Conservation (phyloP, 2,888 invertebrate genomes). For the Charanyca ferruginea region DNA sequence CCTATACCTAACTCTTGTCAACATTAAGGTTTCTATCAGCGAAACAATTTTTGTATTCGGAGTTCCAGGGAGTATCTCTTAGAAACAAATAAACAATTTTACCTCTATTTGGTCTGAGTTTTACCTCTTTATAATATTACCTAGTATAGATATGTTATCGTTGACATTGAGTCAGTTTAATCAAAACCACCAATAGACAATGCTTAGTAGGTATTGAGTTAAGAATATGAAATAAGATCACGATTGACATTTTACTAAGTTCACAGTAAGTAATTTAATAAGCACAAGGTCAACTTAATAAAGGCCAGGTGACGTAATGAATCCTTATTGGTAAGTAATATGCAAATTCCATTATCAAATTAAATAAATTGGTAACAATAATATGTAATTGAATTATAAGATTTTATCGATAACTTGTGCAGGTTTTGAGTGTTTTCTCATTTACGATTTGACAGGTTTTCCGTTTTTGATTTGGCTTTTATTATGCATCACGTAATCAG, state of each 20-base stretch:
- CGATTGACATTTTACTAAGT: constrained; percentile 14
- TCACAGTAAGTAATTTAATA: constrained; percentile 20
- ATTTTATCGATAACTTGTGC: constrained; percentile 3
- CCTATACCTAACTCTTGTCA: too few species aligned
- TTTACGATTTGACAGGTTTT: neutral
- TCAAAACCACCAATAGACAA: neutral
- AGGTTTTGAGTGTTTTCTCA: neutral
- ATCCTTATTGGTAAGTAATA: constrained; percentile 3
- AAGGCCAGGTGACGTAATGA: constrained; percentile 10
- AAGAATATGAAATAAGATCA: constrained; percentile 13
- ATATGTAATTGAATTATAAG: constrained; percentile 13
- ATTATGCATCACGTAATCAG: neutral
- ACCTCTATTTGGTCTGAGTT: too few species aligned
- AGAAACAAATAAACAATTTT: too few species aligned
- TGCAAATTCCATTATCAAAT: constrained; percentile 5
- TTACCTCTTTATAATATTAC: too few species aligned
- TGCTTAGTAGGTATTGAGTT: constrained; percentile 1
- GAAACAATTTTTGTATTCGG: too few species aligned
- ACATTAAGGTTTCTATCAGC: too few species aligned
- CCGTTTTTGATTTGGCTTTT: constrained; percentile 3
- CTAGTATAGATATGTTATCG: neutral
- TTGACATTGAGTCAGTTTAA: neutral
- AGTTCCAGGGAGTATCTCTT: too few species aligned
- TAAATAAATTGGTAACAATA: constrained; percentile 4
- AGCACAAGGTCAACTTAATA: neutral